Conservation (phyloP, 2,888 invertebrate genomes). For the Nemapogon koenigi region DNA sequence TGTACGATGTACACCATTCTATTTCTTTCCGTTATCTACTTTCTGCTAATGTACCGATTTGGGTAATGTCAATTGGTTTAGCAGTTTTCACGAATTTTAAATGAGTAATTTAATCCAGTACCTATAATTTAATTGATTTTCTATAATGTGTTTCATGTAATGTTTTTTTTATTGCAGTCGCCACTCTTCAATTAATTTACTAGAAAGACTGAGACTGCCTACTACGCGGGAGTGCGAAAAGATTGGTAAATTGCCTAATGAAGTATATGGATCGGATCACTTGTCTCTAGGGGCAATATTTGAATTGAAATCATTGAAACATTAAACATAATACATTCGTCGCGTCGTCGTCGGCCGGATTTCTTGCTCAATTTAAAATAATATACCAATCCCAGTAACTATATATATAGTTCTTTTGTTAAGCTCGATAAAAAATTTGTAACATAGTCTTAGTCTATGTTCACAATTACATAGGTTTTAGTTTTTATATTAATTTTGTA, state of each 20-base stretch:
- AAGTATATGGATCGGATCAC: constrained; percentile 80
- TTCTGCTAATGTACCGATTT: too few relatives aligned
- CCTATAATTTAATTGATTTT: too few relatives aligned
- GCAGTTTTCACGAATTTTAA: too few relatives aligned
- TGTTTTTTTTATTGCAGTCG: constrained; percentile 35
- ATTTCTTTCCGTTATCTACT: too few relatives aligned
- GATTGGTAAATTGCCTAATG: constrained; percentile 75
- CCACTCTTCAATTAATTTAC: constrained; percentile 50
- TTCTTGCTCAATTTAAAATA: background rate
- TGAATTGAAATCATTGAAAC: constrained; percentile 33
- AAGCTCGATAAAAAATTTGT: background rate
- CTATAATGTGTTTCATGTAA: too few relatives aligned
- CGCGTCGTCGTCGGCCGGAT: background rate
- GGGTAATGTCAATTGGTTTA: too few relatives aligned
- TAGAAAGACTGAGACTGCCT: constrained; percentile 72
- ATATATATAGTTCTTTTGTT: background rate
- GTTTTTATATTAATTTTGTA: too few relatives aligned
- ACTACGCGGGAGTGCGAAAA: constrained; percentile 62
- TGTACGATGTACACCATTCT: too few relatives aligned
- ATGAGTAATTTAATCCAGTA: too few relatives aligned
- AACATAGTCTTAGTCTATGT: too few relatives aligned
- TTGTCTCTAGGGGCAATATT: constrained; percentile 80
- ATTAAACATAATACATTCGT: background rate
- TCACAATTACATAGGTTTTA: too few relatives aligned
- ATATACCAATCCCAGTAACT: background rate